These are phyloP conservation scores for Candoia aspera DNA, from an alignment of 2,113 vertebrate genomes.

Conservation along the genomic window DNA sequence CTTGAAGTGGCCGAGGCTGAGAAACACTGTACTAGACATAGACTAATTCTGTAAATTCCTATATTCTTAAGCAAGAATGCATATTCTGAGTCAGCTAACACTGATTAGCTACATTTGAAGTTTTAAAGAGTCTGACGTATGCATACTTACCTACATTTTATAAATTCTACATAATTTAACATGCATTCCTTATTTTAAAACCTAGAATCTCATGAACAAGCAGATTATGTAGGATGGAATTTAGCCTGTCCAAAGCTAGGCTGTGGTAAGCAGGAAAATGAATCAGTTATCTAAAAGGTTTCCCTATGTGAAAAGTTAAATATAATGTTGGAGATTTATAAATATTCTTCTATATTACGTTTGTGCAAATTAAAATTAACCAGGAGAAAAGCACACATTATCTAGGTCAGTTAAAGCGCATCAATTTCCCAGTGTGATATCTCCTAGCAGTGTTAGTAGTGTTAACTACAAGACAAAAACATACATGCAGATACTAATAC, in stretches of 20 bases:
- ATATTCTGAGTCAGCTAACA: not conserved
- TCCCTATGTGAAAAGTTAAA: not conserved
- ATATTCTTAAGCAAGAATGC: not conserved
- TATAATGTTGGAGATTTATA: not conserved
- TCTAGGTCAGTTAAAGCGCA: not conserved
- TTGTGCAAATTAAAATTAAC: not conserved
- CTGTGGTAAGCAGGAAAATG: not conserved
- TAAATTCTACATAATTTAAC: not conserved
- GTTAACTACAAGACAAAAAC: not conserved
- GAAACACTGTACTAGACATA: not conserved
- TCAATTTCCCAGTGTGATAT: not conserved
- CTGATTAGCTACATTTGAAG: not conserved
- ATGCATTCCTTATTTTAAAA: not conserved
- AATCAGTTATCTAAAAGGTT: not conserved
- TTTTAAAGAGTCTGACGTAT: not conserved
- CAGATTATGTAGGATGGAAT: not conserved
- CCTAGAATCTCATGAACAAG: not conserved
- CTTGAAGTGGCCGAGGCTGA: not conserved
- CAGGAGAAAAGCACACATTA: not conserved
- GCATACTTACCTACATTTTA: not conserved
- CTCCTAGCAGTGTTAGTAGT: not conserved
- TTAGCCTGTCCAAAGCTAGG: not conserved
- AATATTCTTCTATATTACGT: not conserved
- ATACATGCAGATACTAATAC: not conserved
- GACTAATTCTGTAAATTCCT: not conserved